phyloP scores from a whole-genome alignment of 2,888 invertebrate species.

The Rhingia campestris region DNA sequence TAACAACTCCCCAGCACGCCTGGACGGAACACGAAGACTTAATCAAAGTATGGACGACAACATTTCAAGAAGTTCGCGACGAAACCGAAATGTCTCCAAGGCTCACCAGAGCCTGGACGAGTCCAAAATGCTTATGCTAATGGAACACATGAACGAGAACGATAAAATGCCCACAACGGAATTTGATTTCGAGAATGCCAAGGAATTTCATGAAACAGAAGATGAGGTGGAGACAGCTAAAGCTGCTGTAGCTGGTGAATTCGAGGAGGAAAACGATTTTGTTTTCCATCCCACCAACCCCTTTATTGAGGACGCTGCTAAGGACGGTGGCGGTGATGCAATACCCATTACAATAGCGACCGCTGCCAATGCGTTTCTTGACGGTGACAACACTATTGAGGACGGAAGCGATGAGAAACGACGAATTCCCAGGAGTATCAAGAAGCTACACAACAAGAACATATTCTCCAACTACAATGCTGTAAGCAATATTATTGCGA shows the following conservation, averaged over 20 bases:
- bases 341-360: background rate
- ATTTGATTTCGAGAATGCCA: constrained; percentile 40
- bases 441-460: constrained; percentile 79
- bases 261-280: constrained; percentile 69
- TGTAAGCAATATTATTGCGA: constrained; percentile 81
- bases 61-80: constrained; percentile 79
- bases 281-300: constrained; percentile 82
- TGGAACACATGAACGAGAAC: constrained; percentile 77
- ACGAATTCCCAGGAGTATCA: constrained; percentile 75
- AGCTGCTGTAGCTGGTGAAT: background rate
- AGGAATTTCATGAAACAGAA: constrained; percentile 36
- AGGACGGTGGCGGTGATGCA: constrained; percentile 26
- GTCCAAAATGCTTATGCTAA: constrained; percentile 82
- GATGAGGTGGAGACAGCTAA: constrained; percentile 18
- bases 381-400: constrained; percentile 50
- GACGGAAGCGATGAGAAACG: constrained; percentile 46
- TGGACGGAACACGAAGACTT: constrained; percentile 86
- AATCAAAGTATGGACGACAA: constrained; percentile 91
- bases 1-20: constrained; percentile 79
- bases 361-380: constrained; percentile 49
- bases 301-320: constrained; percentile 79
- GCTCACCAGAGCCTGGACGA: constrained; percentile 89
- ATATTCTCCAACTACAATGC: constrained; percentile 78
- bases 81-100: constrained; percentile 84
- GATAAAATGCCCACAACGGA: constrained; percentile 37